These are phyloP conservation scores for Lepilemur ruficaudatus DNA, from an alignment of 2,797 vertebrate species.

Conservation along the genomic window DNA sequence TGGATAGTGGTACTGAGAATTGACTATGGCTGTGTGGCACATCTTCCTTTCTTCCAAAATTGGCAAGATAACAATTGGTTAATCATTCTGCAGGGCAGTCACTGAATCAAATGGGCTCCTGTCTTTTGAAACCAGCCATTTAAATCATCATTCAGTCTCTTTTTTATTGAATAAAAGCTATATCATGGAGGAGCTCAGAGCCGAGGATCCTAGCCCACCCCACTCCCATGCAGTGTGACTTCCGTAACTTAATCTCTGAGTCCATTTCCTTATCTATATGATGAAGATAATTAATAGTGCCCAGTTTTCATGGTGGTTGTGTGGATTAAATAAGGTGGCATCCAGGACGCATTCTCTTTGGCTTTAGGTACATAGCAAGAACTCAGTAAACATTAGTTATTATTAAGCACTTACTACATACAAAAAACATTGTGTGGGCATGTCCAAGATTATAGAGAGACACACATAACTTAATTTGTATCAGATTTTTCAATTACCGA, in stretches of 20 bases:
- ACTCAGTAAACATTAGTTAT: neutral
- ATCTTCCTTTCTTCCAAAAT: neutral
- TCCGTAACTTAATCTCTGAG: neutral
- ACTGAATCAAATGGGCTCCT: neutral
- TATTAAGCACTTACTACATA: neutral
- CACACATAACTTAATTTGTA: neutral
- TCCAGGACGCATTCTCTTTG: neutral
- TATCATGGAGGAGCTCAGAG: neutral
- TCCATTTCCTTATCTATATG: neutral
- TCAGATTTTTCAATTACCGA: neutral
- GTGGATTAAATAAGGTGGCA: neutral
- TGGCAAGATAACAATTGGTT: neutral
- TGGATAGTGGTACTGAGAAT: neutral
- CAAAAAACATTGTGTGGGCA: neutral
- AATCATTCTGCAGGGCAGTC: neutral
- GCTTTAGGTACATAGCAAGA: neutral
- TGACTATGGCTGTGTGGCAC: neutral
- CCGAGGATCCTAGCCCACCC: neutral
- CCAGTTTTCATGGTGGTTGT: neutral
- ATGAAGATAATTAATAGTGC: neutral
- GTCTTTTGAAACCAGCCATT: neutral
- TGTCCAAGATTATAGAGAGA: neutral
- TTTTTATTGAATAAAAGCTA: neutral
- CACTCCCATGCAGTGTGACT: neutral
- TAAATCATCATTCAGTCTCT: neutral